Base-by-base conservation (phyloP, 2,888 invertebrate species). In the Epicampocera succincta region DNA sequence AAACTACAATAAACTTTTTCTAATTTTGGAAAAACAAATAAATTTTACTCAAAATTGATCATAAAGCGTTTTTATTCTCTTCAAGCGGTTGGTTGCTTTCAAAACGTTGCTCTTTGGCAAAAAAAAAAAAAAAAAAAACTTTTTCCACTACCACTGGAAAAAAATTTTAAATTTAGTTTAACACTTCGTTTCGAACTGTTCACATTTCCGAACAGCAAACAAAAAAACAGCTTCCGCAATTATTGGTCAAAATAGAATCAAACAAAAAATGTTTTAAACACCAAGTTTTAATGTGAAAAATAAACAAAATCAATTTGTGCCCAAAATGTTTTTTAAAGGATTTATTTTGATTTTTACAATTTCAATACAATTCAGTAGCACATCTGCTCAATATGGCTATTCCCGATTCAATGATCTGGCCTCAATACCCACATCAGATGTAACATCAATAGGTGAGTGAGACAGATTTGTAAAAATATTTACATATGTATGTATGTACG, bases 391-490 rank as follows among this genome's bases (percentile, higher is more conserved):
- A 68, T 77, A 73, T 73, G 48, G 76, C 19, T 77, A 73, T 72
- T 60, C 65, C 40, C 42, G 58, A 12, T 72, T 58, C 58, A 68
- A 63, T 42, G 48, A 72, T 48, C n/a, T 61, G 19, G 17, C 69
- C 9, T 21, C 33, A 4, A 33, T 63, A 38, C 48, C 60, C 42
- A 21, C 63, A 19, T n/a, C 69, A 19, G 74, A 80, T 63, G 33
- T 15, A 46, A 73, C 68, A 42, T 63, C 72, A 54, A 72, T 81
- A 42, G 80, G 80, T 81, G 61, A 76, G 72, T n/a, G n/a, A n/a
- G n/a, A n/a, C n/a, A n/a, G n/a, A n/a, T n/a, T n/a, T n/a, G n/a
- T n/a, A n/a, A n/a, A 9, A 4, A 44, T 0, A n/a, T 8, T 15
- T 25, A 25, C 68, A 13, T 11, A 17, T 54, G 15, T 21, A 65